Evolutionary conservation across 2,888 invertebrate species (phyloP).

Genomic region (Epinotia bilunana): DNA sequence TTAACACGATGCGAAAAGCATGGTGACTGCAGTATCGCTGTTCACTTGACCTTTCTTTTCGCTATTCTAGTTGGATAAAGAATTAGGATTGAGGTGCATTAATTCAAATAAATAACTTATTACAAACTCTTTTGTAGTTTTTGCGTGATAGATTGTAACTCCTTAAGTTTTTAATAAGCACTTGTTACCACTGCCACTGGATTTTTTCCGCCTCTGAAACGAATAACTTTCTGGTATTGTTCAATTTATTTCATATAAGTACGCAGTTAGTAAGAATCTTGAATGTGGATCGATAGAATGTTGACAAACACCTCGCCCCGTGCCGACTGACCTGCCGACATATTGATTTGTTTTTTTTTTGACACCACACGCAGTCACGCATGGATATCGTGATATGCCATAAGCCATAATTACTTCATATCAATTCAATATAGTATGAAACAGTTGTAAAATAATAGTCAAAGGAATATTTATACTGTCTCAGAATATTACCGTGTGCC

Average conservation of each 20-base stretch:
- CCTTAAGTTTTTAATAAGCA: constrained; percentile 19
- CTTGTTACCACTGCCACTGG: constrained; percentile 23
- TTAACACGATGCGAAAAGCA: constrained; percentile 46
- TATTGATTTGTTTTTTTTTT: constrained; percentile 46
- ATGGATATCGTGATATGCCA: constrained; percentile 22
- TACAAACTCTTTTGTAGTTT: constrained; percentile 39
- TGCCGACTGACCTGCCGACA: constrained; percentile 53
- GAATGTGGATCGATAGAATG: constrained; percentile 69
- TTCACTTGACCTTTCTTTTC: constrained; percentile 34
- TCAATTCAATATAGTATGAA: background rate
- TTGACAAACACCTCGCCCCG: constrained; percentile 75
- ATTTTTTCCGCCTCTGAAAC: background rate
- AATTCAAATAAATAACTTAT: constrained; percentile 23
- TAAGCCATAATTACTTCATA: constrained; percentile 5
- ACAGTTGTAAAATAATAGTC: background rate
- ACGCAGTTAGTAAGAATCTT: constrained; percentile 7
- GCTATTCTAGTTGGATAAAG: constrained; percentile 9
- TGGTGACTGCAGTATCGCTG: constrained; percentile 48
- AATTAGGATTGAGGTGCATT: constrained; percentile 18
- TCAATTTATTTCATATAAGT: constrained; percentile 10
- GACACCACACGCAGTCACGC: constrained; percentile 35
- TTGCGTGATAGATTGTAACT: constrained; percentile 25
- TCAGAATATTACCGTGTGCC: background rate
- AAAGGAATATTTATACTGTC: background rate
- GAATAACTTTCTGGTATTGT: background rate